Percentiles rank a stretch among this genome's conserved stretches.
phyloP scores from a whole-genome alignment of 2,888 invertebrate species.

The Strigamia crassipes region DNA sequence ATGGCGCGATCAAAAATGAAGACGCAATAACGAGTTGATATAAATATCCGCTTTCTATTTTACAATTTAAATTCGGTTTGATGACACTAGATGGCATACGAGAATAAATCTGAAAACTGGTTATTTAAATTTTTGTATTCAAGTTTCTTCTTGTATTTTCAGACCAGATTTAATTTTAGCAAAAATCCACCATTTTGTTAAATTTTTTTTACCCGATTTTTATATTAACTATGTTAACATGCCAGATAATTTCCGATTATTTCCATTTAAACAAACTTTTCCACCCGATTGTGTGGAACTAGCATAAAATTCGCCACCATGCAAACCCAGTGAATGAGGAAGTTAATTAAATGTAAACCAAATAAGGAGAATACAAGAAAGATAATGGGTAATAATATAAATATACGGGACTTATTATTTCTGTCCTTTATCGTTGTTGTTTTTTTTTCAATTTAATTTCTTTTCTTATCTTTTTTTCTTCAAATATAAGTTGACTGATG shows the following conservation, averaged over 20 bases:
- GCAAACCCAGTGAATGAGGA: neutral
- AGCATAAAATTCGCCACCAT: no score
- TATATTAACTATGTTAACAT: neutral
- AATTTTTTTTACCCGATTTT: neutral
- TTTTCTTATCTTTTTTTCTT: constrained; percentile 6
- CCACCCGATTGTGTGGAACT: no score
- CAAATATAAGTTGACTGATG: constrained; percentile 10
- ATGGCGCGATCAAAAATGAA: no score
- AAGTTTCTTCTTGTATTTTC: neutral
- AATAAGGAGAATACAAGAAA: neutral
- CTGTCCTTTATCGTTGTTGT: neutral
- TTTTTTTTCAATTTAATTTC: constrained; percentile 4
- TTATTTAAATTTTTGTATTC: neutral
- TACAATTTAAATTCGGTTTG: neutral
- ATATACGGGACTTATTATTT: constrained; percentile 21
- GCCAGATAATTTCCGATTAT: no score
- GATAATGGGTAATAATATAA: constrained; percentile 21
- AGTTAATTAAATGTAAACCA: constrained; percentile 5
- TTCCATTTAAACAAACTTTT: no score
- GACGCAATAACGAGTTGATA: no score
- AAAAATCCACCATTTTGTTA: no score
- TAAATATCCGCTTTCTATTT: neutral
- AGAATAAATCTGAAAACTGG: neutral
- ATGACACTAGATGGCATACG: neutral
- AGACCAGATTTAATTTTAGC: neutral